Base-by-base conservation (phyloP, 2,113 vertebrate species). In the Dicentrarchus labrax region DNA sequence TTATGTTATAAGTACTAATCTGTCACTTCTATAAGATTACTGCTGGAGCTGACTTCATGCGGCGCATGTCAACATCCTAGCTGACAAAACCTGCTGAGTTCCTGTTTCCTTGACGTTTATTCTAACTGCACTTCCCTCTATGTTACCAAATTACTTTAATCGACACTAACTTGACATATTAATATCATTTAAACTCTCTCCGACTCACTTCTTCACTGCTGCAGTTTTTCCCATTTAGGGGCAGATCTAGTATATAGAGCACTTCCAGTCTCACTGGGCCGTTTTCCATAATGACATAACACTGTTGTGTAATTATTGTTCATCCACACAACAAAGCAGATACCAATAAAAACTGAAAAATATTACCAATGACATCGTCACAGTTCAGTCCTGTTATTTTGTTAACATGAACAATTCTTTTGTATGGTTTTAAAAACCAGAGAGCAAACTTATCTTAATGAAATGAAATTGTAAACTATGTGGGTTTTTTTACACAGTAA, bases 81-180 rank as follows among this genome's bases (percentile, higher is more conserved):
- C 79, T 90, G 92, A 91, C 83, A 76, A 72, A 83, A 85, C 88
- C 88, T 85, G 78, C 83, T 79, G 75, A 71, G 75, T 86, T 84
- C 75, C 85, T 71, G 65, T 88, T 86, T 89, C 75, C 19, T 47
- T 86, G 72, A 76, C 67, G 1, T 82, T 86, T 76, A 76, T 84
- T 86, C 76, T 38, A 53, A 74, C 72, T 48, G 39, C 80, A 86
- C 80, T 84, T 84, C 80, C 50, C 83, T 85, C 78, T 6, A 22
- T 67, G 76, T 72, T 76, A 82, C 78, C 64, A 78, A 80, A 89
- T 87, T 7, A 71, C 74, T 88, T 88, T 81, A 78, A 82, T 89
- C 74, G 43, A 89, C 84, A 69, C 24, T 62, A 81, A 73, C 76
- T 85, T 76, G 86, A 80, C 86, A 90, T 53, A 66, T 86, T 89